Base-by-base conservation (phyloP, 2,113 vertebrate genomes). In the Gymnarchus niloticus region DNA sequence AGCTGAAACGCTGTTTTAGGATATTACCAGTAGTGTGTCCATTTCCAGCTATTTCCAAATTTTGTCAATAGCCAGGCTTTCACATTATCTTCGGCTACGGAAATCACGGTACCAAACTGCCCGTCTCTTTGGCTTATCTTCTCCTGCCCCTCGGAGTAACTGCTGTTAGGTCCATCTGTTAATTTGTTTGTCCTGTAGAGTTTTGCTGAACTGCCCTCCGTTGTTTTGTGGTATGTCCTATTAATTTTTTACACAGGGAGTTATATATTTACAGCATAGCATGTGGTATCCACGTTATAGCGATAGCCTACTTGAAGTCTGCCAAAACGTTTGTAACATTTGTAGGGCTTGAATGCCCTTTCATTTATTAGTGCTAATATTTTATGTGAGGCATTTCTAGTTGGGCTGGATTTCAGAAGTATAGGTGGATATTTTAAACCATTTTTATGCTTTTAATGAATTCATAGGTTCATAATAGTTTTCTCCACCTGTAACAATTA, bases 101-200 rank as follows among this genome's bases (percentile, higher is more conserved):
- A 82, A 82, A 37, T 54, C 80, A 19, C 80, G 19, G 49, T 19
- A 33, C 25, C 80, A 37, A 82, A 54, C 17, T 33, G 51, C 80
- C 51, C 51, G 9, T 54, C 49, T 5, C 51, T 28, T 82, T 82
- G 51, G 49, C 28, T 82, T 82, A 82, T 54, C 51, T 19, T 12
- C 80, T 37, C n/a, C 28, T 82, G 25, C 4, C 28, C n/a, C 51
- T 25, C 80, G 14, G 51, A 48, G 44, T 54, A 82, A 82, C 49
- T 82, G 80, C 80, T 82, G 80, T 54, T 54, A 19, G 80, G n/a
- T 52, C 80, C 80, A 82, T 82, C 80, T 82, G 80, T 82, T 82
- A 82, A 82, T 82, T 54, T 56, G 25, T 56, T 54, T 56, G 80
- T 82, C 80, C 80, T n/a, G 46, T 54, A 33, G 49, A 54, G 48